These are phyloP conservation scores for Forbesichthys papilliferus DNA, from an alignment of 2,113 vertebrate species.

Conservation along the genomic window DNA sequence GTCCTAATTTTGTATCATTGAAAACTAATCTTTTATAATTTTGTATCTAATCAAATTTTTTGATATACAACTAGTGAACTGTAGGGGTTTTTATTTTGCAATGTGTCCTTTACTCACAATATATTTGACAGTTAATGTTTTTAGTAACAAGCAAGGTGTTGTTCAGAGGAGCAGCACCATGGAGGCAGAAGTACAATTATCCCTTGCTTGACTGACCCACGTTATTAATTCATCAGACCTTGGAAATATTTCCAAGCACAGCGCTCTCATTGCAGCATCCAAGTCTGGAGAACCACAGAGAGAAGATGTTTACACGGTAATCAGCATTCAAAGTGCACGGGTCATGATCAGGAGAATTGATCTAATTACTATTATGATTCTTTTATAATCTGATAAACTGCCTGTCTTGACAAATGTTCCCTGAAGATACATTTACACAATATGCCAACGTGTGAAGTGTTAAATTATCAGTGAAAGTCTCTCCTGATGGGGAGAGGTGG, in stretches of 20 bases:
- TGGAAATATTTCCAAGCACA: conserved; percentile 29
- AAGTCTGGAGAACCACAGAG: conserved; percentile 49
- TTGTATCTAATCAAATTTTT: too few species aligned
- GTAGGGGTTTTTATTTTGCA: too few species aligned
- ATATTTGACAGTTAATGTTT: conserved; percentile 69
- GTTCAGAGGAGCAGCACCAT: conserved; percentile 44
- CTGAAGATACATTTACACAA: conserved; percentile 37
- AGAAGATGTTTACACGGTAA: conserved; percentile 65
- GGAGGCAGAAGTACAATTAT: conserved; percentile 48
- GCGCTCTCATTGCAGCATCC: conserved; percentile 33
- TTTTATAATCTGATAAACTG: conserved; percentile 69
- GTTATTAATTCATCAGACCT: conserved; percentile 63
- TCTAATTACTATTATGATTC: conserved; percentile 73
- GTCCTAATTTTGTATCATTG: conserved; percentile 25
- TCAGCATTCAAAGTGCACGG: conserved; percentile 63
- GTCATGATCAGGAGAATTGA: conserved; percentile 70
- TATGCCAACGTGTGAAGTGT: conserved; percentile 30
- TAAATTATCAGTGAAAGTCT: conserved; percentile 23
- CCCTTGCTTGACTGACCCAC: conserved; percentile 58
- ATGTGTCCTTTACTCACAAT: too few species aligned
- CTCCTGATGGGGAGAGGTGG: conserved; percentile 24
- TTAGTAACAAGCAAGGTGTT: conserved; percentile 50
- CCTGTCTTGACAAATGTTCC: conserved; percentile 60
- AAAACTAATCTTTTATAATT: conserved; percentile 18
- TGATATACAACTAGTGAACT: too few species aligned